Evolutionary conservation across 2,888 invertebrate genomes (phyloP).

Genomic region (Tetheella fluctuosa): DNA sequence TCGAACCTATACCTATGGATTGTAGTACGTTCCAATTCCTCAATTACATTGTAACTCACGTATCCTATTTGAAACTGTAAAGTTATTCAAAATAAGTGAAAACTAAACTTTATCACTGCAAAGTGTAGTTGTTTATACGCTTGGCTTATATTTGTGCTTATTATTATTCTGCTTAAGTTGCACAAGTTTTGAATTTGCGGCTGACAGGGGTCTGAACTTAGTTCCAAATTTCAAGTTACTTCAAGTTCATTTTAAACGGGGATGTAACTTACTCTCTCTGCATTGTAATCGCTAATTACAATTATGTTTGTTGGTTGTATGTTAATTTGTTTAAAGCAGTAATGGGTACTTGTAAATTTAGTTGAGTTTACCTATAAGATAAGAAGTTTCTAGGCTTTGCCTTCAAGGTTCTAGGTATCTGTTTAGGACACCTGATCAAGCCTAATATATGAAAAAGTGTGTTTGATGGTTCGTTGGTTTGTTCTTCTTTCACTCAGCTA

Average conservation of each 20-base stretch:
- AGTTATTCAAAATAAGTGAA: too few relatives aligned
- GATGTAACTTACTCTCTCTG: background rate
- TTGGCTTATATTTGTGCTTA: background rate
- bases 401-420: background rate
- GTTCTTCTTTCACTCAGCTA: too few relatives aligned
- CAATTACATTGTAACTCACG: too few relatives aligned
- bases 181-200: background rate
- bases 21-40: too few relatives aligned
- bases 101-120: background rate
- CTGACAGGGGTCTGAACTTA: slow-evolving; percentile 1
- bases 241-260: slow-evolving; percentile 6
- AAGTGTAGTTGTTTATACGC: background rate
- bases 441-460: too few relatives aligned
- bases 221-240: background rate
- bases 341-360: background rate
- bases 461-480: too few relatives aligned
- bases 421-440: background rate
- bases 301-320: background rate
- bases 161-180: background rate
- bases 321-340: background rate
- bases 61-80: too few relatives aligned
- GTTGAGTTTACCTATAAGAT: background rate
- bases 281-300: background rate
- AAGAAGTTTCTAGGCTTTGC: background rate
- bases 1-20: too few relatives aligned